These are phyloP conservation scores for Aricia artaxerxes DNA, from an alignment of 2,888 invertebrate genomes.

Conservation along the genomic window DNA sequence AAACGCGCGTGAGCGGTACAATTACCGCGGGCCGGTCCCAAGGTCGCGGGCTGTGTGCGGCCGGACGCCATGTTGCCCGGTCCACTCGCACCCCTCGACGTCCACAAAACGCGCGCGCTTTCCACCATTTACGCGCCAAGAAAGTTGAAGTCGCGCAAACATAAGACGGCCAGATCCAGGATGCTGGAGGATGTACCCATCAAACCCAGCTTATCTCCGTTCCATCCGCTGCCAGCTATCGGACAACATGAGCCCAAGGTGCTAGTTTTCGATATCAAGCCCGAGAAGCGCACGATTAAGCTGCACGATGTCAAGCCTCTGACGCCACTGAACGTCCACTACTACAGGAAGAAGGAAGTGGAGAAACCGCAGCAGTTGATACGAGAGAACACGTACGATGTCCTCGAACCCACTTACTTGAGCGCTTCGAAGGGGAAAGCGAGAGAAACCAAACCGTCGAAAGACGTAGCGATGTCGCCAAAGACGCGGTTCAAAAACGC, in stretches of 20 bases:
- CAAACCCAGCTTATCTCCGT: slow-evolving; percentile 67
- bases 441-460: slow-evolving; percentile 38
- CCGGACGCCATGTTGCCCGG: slow-evolving; percentile 69
- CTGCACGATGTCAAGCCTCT: slow-evolving; percentile 66
- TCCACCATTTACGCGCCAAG: slow-evolving; percentile 74
- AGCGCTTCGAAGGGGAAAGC: slow-evolving; percentile 54
- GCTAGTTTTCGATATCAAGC: slow-evolving; percentile 65
- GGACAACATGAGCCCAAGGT: slow-evolving; percentile 69
- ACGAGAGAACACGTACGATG: slow-evolving; percentile 73
- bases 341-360: slow-evolving; percentile 55
- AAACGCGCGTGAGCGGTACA: slow-evolving; percentile 49
- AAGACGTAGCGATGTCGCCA: slow-evolving; percentile 52
- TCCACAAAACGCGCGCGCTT: slow-evolving; percentile 68
- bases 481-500: slow-evolving; percentile 71
- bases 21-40: slow-evolving; percentile 54
- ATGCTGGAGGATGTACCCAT: slow-evolving; percentile 68
- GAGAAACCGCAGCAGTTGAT: slow-evolving; percentile 65
- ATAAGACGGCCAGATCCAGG: slow-evolving; percentile 66
- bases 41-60: slow-evolving; percentile 64
- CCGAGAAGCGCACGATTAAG: slow-evolving; percentile 51
- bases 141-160: slow-evolving; percentile 62
- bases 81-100: slow-evolving; percentile 67
- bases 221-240: slow-evolving; percentile 74
- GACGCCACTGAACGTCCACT: slow-evolving; percentile 64
- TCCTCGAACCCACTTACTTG: slow-evolving; percentile 66